These are phyloP conservation scores for Mythimna albipuncta DNA, from an alignment of 2,888 invertebrate genomes.

Conservation along the genomic window DNA sequence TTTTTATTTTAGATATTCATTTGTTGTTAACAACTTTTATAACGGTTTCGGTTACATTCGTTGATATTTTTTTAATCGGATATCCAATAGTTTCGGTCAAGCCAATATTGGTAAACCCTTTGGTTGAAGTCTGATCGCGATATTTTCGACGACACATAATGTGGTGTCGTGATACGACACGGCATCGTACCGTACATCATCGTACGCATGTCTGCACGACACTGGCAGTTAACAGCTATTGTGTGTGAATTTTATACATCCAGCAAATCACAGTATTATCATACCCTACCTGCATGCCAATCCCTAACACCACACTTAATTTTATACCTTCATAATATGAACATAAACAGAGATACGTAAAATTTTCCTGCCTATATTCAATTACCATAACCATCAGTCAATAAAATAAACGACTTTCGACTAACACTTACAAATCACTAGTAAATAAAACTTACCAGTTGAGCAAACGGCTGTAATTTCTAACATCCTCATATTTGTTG, in stretches of 20 bases:
- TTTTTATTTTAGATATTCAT: too few relatives aligned
- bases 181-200: too few relatives aligned
- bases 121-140: too few relatives aligned
- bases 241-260: background rate
- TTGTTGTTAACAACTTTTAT: too few relatives aligned
- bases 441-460: conserved; percentile 46
- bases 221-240: background rate
- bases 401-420: conserved; percentile 42
- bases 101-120: too few relatives aligned
- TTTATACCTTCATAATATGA: background rate
- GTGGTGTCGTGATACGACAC: too few relatives aligned
- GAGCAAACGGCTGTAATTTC: conserved; percentile 54
- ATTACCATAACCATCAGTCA: conserved; percentile 6
- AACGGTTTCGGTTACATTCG: too few relatives aligned
- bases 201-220: too few relatives aligned
- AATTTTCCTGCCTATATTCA: conserved; percentile 8
- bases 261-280: background rate
- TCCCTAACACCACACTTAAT: background rate
- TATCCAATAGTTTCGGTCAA: too few relatives aligned
- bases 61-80: too few relatives aligned
- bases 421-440: conserved; percentile 43
- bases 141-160: too few relatives aligned
- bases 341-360: background rate
- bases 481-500: conserved; percentile 63
- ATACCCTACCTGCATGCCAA: background rate